Base-by-base conservation (phyloP, 2,797 vertebrate genomes). In the Smutsia temminckii region DNA sequence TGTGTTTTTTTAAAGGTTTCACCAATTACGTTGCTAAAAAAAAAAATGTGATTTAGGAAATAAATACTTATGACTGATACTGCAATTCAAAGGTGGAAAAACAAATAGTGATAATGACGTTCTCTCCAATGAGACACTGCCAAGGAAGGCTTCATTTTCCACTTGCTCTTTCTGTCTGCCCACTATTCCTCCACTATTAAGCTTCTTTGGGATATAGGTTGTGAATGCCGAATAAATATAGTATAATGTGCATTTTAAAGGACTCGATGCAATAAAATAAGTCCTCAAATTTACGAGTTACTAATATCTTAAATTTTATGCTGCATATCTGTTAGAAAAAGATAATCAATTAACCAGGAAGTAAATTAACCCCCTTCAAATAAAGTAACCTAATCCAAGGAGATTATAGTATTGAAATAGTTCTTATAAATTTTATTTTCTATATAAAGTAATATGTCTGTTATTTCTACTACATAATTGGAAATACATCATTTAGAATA, bases 121-220 rank as follows among this genome's bases (percentile, higher is more conserved):
- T 89, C 53, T 8, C 8, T 37, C 72, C 92, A 40, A 16, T 29
- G 55, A 34, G 75, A 42, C 64, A 85, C 32, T 29, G 2, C 9
- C 68, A 32, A 85, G 59, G 17, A 51, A 92, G 63, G 42, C 21
- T 97, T 88, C 96, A 87, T 71, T 95, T 84, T 95, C 88, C 80
- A 34, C 40, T 46, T 64, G 34, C 32, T 85, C 61, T 80, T 89
- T 79, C 92, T 29, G 78, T 63, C 90, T 68, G 77, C 89, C 77
- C 20, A 72, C 49, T 89, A n/a, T 29, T 84, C 17, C 37, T 71
- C 12, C 32, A 7, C n/a, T 5, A 17, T 18, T 32, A 51, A 87
- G 61, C 23, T 81, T 32, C 71, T 51, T 25, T 9, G 46, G 59
- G 42, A 78, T 12, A 90, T 12, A 90, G 91, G 5, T 75, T 51